Evolutionary conservation across 2,888 invertebrate genomes (phyloP).

Genomic region (Smittia aterrima): DNA sequence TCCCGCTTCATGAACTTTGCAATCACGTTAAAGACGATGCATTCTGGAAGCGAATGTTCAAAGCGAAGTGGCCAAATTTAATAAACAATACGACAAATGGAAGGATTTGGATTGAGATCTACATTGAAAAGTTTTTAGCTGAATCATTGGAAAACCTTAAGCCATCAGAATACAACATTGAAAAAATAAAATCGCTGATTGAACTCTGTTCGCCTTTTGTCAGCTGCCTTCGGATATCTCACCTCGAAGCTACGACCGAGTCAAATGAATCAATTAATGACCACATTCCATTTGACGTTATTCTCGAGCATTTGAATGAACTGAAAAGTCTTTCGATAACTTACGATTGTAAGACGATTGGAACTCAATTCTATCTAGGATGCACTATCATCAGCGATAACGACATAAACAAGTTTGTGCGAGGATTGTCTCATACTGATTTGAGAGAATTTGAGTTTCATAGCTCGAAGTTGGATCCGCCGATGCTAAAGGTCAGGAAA

Average conservation of each 20-base stretch:
- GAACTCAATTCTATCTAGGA: slow-evolving; percentile 51
- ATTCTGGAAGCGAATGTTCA: slow-evolving; percentile 52
- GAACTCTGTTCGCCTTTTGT: slow-evolving; percentile 52
- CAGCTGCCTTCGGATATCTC: slow-evolving; percentile 51
- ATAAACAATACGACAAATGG: slow-evolving; percentile 43
- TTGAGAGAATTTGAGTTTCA: slow-evolving; percentile 51
- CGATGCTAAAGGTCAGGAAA: slow-evolving; percentile 50
- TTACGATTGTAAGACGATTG: slow-evolving; percentile 51
- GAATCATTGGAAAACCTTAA: slow-evolving; percentile 52
- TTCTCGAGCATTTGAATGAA: slow-evolving; percentile 52
- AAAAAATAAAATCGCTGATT: slow-evolving; percentile 49
- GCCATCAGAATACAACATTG: slow-evolving; percentile 51
- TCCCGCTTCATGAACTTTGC: slow-evolving; percentile 50
- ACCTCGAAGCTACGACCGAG: slow-evolving; percentile 48
- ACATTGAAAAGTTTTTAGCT: slow-evolving; percentile 54
- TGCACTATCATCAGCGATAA: slow-evolving; percentile 51
- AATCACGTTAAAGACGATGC: slow-evolving; percentile 50
- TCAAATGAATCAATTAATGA: slow-evolving; percentile 44
- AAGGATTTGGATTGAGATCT: slow-evolving; percentile 51
- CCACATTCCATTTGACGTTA: slow-evolving; percentile 54
- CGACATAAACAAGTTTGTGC: slow-evolving; percentile 49
- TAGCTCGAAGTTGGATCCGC: slow-evolving; percentile 50
- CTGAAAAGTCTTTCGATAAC: slow-evolving; percentile 51
- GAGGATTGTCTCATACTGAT: slow-evolving; percentile 51
- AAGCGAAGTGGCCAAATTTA: slow-evolving; percentile 49